A percentile compares a stretch with the other conserved stretches of the same genome.
Conservation (phyloP, 2,888 invertebrate genomes). For the Drosophila neotestacea region DNA sequence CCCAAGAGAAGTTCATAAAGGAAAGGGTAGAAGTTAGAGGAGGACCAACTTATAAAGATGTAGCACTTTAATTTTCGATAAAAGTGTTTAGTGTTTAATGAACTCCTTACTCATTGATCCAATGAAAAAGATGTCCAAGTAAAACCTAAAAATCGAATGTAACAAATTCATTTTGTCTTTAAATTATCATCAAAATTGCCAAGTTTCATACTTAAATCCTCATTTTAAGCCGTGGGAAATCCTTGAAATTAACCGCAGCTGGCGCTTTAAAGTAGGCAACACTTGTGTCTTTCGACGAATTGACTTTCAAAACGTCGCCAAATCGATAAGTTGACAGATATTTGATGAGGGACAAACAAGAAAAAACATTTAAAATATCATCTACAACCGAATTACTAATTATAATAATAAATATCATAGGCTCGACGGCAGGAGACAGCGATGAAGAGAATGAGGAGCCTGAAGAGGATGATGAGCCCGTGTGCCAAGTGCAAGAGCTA, state of each 20-base stretch:
- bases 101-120: not conserved
- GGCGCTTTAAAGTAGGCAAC: constrained; percentile 25
- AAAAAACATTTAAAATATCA: not conserved
- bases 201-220: not conserved
- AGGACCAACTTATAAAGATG: no score
- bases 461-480: constrained; percentile 48
- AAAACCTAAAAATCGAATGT: not conserved
- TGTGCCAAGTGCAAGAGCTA: constrained; percentile 26
- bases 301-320: constrained; percentile 32
- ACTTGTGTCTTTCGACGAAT: constrained; percentile 31
- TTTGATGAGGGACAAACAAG: constrained; percentile 21
- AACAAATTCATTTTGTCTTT: not conserved
- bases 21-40: not conserved
- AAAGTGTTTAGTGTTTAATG: no score
- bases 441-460: constrained; percentile 59
- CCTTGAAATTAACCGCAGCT: constrained; percentile 1
- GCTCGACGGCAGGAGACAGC: constrained; percentile 64
- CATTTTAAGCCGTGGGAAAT: not conserved
- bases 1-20: not conserved
- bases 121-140: not conserved
- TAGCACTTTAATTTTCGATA: no score
- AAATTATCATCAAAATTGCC: not conserved
- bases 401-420: constrained; percentile 34
- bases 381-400: no score
- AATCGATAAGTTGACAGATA: constrained; percentile 49